phyloP scores from a whole-genome alignment of 2,113 vertebrate genomes.

The Actinemys pallida region DNA sequence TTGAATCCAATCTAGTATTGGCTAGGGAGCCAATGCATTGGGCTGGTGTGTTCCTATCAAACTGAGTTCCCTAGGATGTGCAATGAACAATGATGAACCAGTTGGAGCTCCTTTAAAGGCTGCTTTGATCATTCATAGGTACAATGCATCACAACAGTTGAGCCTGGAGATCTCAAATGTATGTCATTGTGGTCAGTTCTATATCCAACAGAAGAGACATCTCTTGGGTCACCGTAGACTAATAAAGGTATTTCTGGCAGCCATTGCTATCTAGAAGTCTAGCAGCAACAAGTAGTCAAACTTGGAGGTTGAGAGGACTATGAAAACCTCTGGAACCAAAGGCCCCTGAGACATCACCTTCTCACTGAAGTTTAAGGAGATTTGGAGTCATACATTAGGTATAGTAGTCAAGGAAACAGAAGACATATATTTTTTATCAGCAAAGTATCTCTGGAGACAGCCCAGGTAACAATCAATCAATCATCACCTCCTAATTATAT shows the following conservation, averaged over 20 bases:
- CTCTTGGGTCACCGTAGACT: neutral
- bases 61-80: neutral
- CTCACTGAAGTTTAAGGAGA: neutral
- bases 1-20: neutral
- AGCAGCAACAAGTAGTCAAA: neutral
- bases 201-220: neutral
- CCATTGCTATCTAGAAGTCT: neutral
- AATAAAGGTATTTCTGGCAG: neutral
- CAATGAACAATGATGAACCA: neutral
- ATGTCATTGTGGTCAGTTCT: rapidly evolving
- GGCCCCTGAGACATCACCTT: neutral
- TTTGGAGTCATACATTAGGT: neutral
- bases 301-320: neutral
- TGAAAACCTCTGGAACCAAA: neutral
- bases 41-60: neutral
- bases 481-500: rapidly evolving
- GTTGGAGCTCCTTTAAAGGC: neutral
- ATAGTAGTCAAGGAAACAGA: neutral
- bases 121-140: neutral
- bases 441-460: neutral
- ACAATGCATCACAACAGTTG: neutral
- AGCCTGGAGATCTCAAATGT: neutral
- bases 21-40: neutral
- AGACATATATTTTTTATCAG: neutral
- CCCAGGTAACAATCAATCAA: rapidly evolving